phyloP scores from a whole-genome alignment of 2,888 invertebrate genomes.

The Heliconius cydno region DNA sequence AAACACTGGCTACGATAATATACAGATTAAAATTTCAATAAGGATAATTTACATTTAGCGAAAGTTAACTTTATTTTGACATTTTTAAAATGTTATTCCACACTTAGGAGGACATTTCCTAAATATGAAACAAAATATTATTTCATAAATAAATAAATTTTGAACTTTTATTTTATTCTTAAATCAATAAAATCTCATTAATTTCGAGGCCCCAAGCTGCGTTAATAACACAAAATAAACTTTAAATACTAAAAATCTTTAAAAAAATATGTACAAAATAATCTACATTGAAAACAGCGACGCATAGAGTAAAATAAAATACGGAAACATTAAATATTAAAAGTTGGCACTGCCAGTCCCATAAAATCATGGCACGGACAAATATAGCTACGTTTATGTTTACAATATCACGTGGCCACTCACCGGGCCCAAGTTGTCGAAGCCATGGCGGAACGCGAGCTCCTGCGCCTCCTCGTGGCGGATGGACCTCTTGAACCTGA shows the following conservation, averaged over 20 bases:
- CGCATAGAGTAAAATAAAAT: slow-evolving; percentile 25
- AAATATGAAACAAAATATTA: no score
- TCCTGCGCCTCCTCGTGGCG: slow-evolving; percentile 89
- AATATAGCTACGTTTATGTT: slow-evolving; percentile 64
- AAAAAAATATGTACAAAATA: not conserved
- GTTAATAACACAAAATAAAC: not conserved
- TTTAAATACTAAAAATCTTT: not conserved
- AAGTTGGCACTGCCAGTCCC: slow-evolving; percentile 40
- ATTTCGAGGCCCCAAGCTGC: not conserved
- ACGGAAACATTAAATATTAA: slow-evolving; percentile 3
- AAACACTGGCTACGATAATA: no score
- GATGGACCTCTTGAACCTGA: slow-evolving; percentile 92
- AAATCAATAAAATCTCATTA: not conserved
- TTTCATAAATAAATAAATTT: no score
- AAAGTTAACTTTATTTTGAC: no score
- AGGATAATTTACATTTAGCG: no score
- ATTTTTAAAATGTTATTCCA: no score
- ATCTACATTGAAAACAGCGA: not conserved
- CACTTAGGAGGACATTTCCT: no score
- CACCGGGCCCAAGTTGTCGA: slow-evolving; percentile 97
- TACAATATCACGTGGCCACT: slow-evolving; percentile 84
- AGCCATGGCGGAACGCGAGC: slow-evolving; percentile 95
- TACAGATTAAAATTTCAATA: no score
- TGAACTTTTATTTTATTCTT: no score
- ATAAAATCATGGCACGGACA: slow-evolving; percentile 37